Base-by-base conservation (phyloP, 2,888 invertebrate species). In the Cheilosia vernalis region DNA sequence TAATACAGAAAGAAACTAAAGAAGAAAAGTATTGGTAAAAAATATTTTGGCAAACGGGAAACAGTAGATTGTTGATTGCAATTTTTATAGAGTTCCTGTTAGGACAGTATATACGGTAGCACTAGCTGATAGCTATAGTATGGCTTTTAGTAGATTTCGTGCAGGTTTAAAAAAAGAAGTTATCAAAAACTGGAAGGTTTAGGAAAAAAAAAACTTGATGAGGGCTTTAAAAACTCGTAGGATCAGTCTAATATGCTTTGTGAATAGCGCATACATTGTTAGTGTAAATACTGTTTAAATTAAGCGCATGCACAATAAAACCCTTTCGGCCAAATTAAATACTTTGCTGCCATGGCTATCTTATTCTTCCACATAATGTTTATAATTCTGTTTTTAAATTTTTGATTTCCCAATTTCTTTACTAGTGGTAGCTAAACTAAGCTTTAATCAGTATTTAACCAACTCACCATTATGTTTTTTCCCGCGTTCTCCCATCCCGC, bases 401-500 rank as follows among this genome's bases (percentile, higher is more conserved):
- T 55, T 37, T 69, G 30, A 58, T 69, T n/a, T 70, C 33, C 49
- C 47, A 42, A 44, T n/a, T 64, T 44, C 27, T 56, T 77, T 64
- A 40, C n/a, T 78, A 64, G 79, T 73, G 70, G 80, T 76, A 77
- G 82, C 67, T 67, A 77, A 73, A 73, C 80, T 72, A 56, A 80
- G 80, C 70, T 72, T 83, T 77, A 80, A 87, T 72, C 74, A 84
- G 80, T 85, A 80, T 77, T 76, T 80, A 85, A 85, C 76, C 76
- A 80, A 85, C 85, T 85, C 85, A 85, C 85, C 21, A 76, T 76
- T 80, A 80, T 84, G 69, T 78, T 83, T 83, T 63, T 85, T 76
- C 72, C 80, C 67, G 51, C 67, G 66, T 80, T 80, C 72, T 80
- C 81, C 85, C 61, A 63, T 49, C 67, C 56, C 85, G 85, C 85